Percentiles rank a stretch among this genome's conserved stretches.
phyloP scores from a whole-genome alignment of 2,797 vertebrate genomes.

The Mastacembelus armatus region DNA sequence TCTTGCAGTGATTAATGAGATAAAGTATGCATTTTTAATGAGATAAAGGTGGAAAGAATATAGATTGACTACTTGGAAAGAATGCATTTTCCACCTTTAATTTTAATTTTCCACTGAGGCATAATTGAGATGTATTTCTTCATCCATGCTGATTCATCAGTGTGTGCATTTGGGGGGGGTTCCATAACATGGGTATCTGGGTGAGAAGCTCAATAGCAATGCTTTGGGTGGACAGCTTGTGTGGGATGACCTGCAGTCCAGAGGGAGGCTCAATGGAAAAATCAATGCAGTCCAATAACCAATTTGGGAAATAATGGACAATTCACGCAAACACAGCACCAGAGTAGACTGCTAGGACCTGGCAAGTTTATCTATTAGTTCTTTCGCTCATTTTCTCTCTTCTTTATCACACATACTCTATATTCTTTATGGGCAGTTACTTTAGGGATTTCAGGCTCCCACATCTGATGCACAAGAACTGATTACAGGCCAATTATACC shows the following conservation, averaged over 20 bases:
- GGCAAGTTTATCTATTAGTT: conserved; percentile 62
- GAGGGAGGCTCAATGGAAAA: conserved; percentile 71
- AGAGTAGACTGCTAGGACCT: conserved; percentile 49
- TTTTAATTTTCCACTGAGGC: conserved; percentile 32
- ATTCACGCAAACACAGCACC: conserved; percentile 71
- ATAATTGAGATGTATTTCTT: conserved; percentile 58
- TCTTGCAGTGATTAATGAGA: conserved; percentile 50
- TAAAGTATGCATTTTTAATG: conserved; percentile 41
- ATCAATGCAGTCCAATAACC: conserved; percentile 82
- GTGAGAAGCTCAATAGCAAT: conserved; percentile 68
- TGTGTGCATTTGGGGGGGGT: not conserved
- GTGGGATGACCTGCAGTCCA: conserved; percentile 66
- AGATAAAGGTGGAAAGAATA: conserved; percentile 37
- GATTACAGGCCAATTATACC: conserved; percentile 5
- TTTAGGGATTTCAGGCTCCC: conserved; percentile 1
- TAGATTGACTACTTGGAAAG: conserved; percentile 18
- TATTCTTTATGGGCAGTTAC: conserved; percentile 20
- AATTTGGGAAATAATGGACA: conserved; percentile 80
- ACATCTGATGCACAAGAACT: not conserved
- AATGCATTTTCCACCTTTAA: conserved; percentile 30
- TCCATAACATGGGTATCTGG: conserved; percentile 61
- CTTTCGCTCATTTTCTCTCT: conserved; percentile 13
- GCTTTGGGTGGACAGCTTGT: conserved; percentile 68
- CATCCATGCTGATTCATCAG: conserved; percentile 60
- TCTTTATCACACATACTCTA: conserved; percentile 14